Conservation (phyloP, 2,797 vertebrate species). For the Gobionotothen gibberifrons region DNA sequence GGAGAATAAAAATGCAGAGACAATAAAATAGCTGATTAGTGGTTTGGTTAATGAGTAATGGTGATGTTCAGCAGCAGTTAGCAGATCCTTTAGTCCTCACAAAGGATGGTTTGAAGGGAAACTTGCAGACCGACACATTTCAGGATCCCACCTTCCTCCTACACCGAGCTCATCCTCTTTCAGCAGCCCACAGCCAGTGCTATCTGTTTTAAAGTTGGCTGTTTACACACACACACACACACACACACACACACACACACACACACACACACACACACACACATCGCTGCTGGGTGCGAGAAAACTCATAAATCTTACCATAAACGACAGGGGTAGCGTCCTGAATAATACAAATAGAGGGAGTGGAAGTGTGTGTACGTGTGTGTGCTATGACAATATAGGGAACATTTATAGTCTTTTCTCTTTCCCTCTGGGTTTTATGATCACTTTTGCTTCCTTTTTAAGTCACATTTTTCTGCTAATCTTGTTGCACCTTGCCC, state of each 20-base stretch:
- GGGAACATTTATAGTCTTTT: slow-evolving; percentile 64
- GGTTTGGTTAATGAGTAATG: slow-evolving; percentile 76
- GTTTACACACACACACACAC: slow-evolving; percentile 74
- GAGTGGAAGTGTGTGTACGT: slow-evolving; percentile 21
- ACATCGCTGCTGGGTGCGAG: slow-evolving; percentile 74
- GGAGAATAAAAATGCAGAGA: slow-evolving; percentile 1
- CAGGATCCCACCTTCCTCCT: slow-evolving; percentile 87
- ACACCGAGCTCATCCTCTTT: slow-evolving; percentile 82
- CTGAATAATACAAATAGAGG: slow-evolving; percentile 82
- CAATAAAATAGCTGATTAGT: slow-evolving; percentile 53
- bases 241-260: slow-evolving; percentile 27
- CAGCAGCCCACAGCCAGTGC: slow-evolving; percentile 81
- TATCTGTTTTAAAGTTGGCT: slow-evolving; percentile 85
- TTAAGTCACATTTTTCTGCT: slow-evolving; percentile 27
- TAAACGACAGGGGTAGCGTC: slow-evolving; percentile 86
- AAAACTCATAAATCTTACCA: slow-evolving; percentile 89
- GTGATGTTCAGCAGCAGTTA: slow-evolving; percentile 39
- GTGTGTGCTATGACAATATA: slow-evolving; percentile 44
- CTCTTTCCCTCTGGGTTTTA: slow-evolving; percentile 32
- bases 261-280: slow-evolving; percentile 36
- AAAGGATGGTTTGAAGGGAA: slow-evolving; percentile 71
- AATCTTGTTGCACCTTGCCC: slow-evolving; percentile 42
- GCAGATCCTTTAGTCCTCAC: slow-evolving; percentile 57
- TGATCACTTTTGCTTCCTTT: slow-evolving; percentile 38
- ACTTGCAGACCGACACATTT: slow-evolving; percentile 93